phyloP scores from a whole-genome alignment of 1,140 invertebrate genomes.

The Drosophila sechellia region DNA sequence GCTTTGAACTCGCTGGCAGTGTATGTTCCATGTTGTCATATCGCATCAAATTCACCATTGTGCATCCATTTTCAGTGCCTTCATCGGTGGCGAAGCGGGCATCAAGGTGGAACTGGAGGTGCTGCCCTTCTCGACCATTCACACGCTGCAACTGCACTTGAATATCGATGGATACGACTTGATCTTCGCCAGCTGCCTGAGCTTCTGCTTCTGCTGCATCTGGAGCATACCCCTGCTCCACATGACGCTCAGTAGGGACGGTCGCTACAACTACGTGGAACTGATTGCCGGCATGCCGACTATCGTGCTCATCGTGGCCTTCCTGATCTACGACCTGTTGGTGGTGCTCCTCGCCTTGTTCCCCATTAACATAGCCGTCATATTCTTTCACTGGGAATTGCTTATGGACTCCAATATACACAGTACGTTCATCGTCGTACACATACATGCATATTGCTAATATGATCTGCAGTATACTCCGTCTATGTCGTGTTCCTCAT shows the following conservation, averaged over 20 bases:
- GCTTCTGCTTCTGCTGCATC: conserved; percentile 43
- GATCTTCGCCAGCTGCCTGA: neutral
- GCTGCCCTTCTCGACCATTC: conserved; percentile 31
- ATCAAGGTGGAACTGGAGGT: conserved; percentile 38
- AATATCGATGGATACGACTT: neutral
- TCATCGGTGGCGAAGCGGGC: conserved; percentile 9
- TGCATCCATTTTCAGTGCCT: conserved; percentile 21
- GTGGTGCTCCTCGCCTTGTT: conserved; percentile 4
- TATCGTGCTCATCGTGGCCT: conserved; percentile 12
- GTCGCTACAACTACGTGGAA: conserved; percentile 44
- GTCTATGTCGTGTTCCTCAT: conserved; percentile 10
- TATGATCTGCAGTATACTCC: conserved; percentile 6
- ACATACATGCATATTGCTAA: too few species aligned
- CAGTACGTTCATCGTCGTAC: conserved; percentile 20
- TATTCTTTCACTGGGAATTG: conserved; percentile 6
- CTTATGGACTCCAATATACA: conserved; percentile 11
- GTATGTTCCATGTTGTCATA: conserved; percentile 25
- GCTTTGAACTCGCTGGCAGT: conserved; percentile 51
- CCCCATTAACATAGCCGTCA: conserved; percentile 15
- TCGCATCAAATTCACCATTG: neutral
- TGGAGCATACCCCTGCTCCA: conserved; percentile 48
- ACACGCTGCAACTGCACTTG: conserved; percentile 7
- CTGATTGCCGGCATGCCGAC: conserved; percentile 48
- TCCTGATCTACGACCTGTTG: conserved; percentile 36
- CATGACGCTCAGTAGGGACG: conserved; percentile 4